Base-by-base conservation (phyloP, 2,888 invertebrate species). In the Diploptera punctata region DNA sequence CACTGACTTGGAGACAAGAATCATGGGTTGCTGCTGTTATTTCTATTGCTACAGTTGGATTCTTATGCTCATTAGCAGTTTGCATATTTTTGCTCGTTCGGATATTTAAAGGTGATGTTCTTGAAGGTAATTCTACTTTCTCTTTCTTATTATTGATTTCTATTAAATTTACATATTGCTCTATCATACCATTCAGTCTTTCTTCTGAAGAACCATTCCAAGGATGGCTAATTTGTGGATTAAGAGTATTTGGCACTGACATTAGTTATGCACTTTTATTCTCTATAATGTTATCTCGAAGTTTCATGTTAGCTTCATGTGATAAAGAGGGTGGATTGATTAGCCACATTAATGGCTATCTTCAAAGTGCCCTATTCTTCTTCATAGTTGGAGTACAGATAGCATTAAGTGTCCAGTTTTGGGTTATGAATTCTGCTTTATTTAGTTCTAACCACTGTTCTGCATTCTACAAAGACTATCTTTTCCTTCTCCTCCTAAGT, bases 341-440 rank as follows among this genome's bases (percentile, higher is more conserved):
- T 75, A 89, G 89, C 3, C 91, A 91, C 78, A 87, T 91, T 9
- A 89, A 91, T 75, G 92, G 92, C 3, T 88, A 90, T 49, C 86
- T 91, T 7, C 91, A 91, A 79, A 84, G 88, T 0, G 84, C 89
- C 18, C 85, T 91, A 77, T 86, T 87, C 71, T 83, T 90, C 60
- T 90, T 91, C 78, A 89, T 90, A 79, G 86, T 87, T 43, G 84
- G 87, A 49, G 79, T 80, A n/a, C 81, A 83, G 49, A 78, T 83
- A 2, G 80, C 81, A 0, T 77, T 80, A 9, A 79, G 82, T 67
- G 75, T 81, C 26, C 81, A 83, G 62, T 82, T 83, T 73, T 78
- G 80, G 73, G 78, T 77, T 3, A 81, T 83, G 73, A 79, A 83
- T 54, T 76, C 77, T 74, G 87, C 76, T 78, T 87, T 84, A 83